Base-by-base conservation (phyloP, 2,888 invertebrate genomes). In the Nemotelus pantherinus region DNA sequence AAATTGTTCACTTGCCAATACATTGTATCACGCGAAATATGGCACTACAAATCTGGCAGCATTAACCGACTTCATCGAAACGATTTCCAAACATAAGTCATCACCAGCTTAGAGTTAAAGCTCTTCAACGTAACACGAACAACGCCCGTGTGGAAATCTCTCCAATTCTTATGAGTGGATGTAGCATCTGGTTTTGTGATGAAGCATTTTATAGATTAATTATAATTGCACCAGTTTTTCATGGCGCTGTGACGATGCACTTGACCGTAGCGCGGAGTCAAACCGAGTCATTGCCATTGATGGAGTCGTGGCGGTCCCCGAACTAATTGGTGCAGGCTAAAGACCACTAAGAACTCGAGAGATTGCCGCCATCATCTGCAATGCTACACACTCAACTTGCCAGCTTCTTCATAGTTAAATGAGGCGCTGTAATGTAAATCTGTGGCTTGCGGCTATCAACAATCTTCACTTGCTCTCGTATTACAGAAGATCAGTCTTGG, bases 201-300 rank as follows among this genome's bases (percentile, higher is more conserved):
- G 25, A 47, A 68, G 10, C 50, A 50, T 50, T 68, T 68, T 71
- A 71, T 57, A 57, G 71, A 55, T 57, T 57, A 55, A 71, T 71
- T 71, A 71, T 71, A 44, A 71, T 71, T 71, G 71, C 71, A 57
- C 71, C 44, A 71, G 71, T 71, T 71, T 71, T 57, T 71, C 55
- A 43, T 55, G 47, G 44, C n/a, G 47, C 9, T 63, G 39, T 43
- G 63, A 63, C 47, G 45, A 65, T 65, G n/a, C 47, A 58, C 58
- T 58, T 58, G 25, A 4, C n/a, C 6, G 7, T n/a, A 43, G 7
- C 9, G 65, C 7, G 6, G 65, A 65, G 47, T 5, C 5, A 25
- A 25, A 43, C 43, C 39, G 63, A 63, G 9, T 65, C 43, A 43
- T n/a, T 65, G 65, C 65, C 65, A 45, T 65, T 47, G 47, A 25